Evolutionary conservation across 2,113 vertebrate genomes (phyloP).

Genomic region (Pluvianellus socialis): DNA sequence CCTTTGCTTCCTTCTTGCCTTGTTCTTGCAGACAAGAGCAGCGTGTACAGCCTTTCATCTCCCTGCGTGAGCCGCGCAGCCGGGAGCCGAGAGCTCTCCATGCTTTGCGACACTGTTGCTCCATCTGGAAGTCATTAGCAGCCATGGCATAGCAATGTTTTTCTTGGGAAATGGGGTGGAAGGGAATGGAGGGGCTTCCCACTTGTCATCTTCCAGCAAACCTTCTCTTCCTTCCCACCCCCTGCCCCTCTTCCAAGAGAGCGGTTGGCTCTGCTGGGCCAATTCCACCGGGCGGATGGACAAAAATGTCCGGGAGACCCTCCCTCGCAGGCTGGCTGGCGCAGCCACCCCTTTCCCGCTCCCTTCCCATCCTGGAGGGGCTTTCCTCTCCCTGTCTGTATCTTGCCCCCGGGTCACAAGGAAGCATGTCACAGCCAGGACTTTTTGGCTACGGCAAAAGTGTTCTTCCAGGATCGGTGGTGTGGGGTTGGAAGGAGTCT

Average conservation of each 20-base stretch:
- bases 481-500: not conserved
- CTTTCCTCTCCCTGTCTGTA: not conserved
- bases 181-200: not conserved
- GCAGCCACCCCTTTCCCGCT: not conserved
- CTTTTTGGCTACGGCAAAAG: not conserved
- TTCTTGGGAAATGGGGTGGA: not conserved
- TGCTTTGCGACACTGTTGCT: not conserved
- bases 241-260: not conserved
- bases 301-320: not conserved
- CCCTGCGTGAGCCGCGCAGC: fast-evolving
- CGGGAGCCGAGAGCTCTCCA: not conserved
- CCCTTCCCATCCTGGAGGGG: not conserved
- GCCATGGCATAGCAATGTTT: not conserved
- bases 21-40: not conserved
- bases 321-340: not conserved
- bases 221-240: not conserved
- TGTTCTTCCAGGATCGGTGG: not conserved
- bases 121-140: slow-evolving; percentile 49
- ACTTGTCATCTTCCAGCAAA: not conserved
- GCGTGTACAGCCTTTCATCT: not conserved
- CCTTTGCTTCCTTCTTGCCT: not conserved
- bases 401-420: not conserved
- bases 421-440: fast-evolving
- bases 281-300: not conserved
- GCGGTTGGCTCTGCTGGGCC: not conserved